These are phyloP conservation scores for Siniperca obscura DNA, from an alignment of 2,797 vertebrate genomes.

Conservation along the genomic window DNA sequence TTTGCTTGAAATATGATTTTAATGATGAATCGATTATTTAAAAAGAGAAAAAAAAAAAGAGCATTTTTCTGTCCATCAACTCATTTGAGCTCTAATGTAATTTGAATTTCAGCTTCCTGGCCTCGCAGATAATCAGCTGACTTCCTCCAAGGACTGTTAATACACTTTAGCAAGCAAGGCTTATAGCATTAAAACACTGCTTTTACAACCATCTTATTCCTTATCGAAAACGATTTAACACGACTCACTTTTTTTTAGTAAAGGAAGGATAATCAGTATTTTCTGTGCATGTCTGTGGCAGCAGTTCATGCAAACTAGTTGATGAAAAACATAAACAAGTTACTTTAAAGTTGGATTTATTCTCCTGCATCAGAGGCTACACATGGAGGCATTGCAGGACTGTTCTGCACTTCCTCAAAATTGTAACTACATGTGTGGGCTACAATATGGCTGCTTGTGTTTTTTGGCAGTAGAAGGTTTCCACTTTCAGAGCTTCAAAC, in stretches of 20 bases:
- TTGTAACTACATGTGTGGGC: neutral
- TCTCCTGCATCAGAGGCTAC: neutral
- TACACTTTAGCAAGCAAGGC: neutral
- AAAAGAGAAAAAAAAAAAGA: too few species aligned
- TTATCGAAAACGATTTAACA: neutral
- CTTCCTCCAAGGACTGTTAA: too few species aligned
- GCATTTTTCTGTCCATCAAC: too few species aligned
- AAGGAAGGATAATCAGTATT: neutral
- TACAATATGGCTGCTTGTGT: conserved; percentile 3
- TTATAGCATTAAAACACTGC: too few species aligned
- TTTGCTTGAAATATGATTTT: too few species aligned
- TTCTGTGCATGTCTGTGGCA: neutral
- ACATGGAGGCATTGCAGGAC: neutral
- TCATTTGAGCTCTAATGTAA: neutral
- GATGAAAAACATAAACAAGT: neutral
- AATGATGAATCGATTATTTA: too few species aligned
- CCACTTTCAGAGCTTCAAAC: neutral
- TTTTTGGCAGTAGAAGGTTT: neutral
- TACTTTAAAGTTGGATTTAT: neutral
- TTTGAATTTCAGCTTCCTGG: neutral
- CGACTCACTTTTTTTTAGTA: neutral
- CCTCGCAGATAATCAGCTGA: neutral
- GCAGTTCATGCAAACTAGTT: neutral
- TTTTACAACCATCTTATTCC: neutral
- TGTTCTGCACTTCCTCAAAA: neutral